Conservation (phyloP, 2,113 vertebrate genomes). For the Leucosticte australis region DNA sequence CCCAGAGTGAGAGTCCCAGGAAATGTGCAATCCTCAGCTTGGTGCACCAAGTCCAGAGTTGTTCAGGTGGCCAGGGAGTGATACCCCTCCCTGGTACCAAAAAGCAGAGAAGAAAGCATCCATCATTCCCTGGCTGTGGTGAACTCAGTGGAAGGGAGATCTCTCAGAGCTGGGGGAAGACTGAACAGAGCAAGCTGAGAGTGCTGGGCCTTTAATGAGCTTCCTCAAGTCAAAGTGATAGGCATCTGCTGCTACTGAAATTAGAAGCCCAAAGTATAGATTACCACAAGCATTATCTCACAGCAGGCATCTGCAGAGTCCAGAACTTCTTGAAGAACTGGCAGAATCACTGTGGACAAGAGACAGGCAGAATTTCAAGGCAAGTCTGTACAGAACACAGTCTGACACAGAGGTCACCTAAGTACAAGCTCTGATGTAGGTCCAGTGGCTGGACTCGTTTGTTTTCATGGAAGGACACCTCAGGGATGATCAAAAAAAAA, state of each 20-base stretch:
- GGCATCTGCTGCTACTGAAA: conserved; percentile 27
- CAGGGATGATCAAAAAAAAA: neutral
- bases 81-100: neutral
- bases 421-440: neutral
- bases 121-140: neutral
- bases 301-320: conserved; percentile 10
- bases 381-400: neutral
- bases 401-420: neutral
- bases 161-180: neutral
- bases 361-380: neutral
- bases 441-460: neutral
- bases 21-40: neutral
- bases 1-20: neutral
- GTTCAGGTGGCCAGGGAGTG: neutral
- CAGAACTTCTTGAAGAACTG: conserved; percentile 50
- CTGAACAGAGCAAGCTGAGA: neutral
- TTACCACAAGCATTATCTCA: neutral
- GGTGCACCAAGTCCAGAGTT: neutral
- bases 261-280: neutral
- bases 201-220: neutral
- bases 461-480: neutral
- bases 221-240: neutral
- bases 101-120: neutral
- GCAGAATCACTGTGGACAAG: conserved; percentile 7
- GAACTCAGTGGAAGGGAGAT: neutral